phyloP scores from a whole-genome alignment of 2,888 invertebrate genomes.

The Theretra japonica region DNA sequence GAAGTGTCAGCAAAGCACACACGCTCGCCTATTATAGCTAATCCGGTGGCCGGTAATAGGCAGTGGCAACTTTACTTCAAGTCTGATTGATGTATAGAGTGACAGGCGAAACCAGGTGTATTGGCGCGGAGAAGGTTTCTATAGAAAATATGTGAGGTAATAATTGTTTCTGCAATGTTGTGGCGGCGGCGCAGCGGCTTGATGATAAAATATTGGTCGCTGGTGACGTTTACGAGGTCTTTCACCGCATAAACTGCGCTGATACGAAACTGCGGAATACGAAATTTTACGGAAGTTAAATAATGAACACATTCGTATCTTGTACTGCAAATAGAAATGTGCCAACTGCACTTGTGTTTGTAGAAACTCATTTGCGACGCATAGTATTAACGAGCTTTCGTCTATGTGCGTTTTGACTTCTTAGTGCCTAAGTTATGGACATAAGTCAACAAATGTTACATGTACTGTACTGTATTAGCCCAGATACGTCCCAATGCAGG shows the following conservation, averaged over 20 bases:
- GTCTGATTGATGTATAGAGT: conserved; percentile 72
- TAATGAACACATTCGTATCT: conserved; percentile 24
- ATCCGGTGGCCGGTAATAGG: conserved; percentile 63
- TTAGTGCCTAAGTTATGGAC: too few relatives aligned
- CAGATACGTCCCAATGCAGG: too few relatives aligned
- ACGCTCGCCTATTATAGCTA: conserved; percentile 64
- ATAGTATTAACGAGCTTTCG: conserved; percentile 12
- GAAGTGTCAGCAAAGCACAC: conserved; percentile 42
- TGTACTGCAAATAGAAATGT: conserved; percentile 7
- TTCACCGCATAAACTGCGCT: conserved; percentile 29
- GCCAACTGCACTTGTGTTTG: neutral
- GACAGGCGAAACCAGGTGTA: conserved; percentile 70
- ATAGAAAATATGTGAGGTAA: conserved; percentile 62
- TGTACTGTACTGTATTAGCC: too few relatives aligned
- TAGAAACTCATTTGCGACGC: neutral
- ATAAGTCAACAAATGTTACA: neutral
- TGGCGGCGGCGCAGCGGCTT: conserved; percentile 37
- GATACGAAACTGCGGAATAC: conserved; percentile 27
- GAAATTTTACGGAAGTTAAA: conserved; percentile 28
- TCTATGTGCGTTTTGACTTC: neutral
- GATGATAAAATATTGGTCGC: conserved; percentile 41
- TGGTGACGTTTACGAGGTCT: conserved; percentile 46
- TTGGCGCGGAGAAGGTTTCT: conserved; percentile 61
- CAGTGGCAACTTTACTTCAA: conserved; percentile 64
- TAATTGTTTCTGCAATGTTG: conserved; percentile 53